Base-by-base conservation (phyloP, 2,113 vertebrate genomes). In the Xiphophorus hellerii region DNA sequence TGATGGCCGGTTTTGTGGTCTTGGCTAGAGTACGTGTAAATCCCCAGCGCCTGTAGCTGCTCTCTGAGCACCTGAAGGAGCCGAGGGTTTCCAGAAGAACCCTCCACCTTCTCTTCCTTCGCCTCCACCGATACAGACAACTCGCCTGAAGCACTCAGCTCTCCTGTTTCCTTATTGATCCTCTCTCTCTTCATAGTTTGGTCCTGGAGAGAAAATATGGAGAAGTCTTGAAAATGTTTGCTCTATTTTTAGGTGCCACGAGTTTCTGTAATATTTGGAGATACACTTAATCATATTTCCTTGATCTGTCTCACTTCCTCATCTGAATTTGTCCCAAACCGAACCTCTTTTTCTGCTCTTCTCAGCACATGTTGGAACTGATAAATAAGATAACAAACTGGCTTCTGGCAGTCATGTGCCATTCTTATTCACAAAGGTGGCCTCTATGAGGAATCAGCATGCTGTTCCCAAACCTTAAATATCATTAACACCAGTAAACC, bases 161-260 rank as follows among this genome's bases (percentile, higher is more conserved):
- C 94, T 30, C 91, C 93, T 0, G 90, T 94, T 87, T 94, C 92
- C 66, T 93, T 93, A 76, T 93, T 93, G 80, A 93, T 92, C 84
- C 87, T 89, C 44, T 93, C 92, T 63, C 83, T 88, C 67, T 88
- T 90, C 54, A 69, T 62, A 42, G 28, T 77, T n/a, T 68, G 64
- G 66, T 86, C 83, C 90, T 91, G 30, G 29, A 37, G 17, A 0
- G 35, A 11, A 44, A 58, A 42, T 62, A 69, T 6, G 27, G 33
- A 73, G 13, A 84, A 66, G 39, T 73, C 0, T 31, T 31, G 7
- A 54, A 9, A 27, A 17, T 67, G 11, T 64, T 74, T 3, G 10
- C 28, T 71, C 12, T 33, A 39, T 28, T 73, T 60, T 68, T 30
- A 66, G n/a, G 28, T 28, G 67, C 5, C 9, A 11, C 29, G 0